Percentiles rank a stretch among this genome's conserved stretches.
Conservation (phyloP, 2,113 vertebrate genomes). For the Siphamia tubifer region DNA sequence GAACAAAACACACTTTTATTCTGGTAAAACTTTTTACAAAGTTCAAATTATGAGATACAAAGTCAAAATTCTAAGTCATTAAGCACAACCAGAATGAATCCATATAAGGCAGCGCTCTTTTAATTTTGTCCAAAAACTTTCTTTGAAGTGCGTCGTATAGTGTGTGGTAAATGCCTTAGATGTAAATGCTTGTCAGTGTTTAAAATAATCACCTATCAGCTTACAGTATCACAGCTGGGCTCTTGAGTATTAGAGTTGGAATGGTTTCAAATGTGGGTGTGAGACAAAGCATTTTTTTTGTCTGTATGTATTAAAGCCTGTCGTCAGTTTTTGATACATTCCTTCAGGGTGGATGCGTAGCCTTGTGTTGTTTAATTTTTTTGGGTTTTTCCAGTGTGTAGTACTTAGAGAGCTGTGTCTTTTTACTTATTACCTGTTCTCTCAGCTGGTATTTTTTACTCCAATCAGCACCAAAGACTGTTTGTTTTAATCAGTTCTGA, state of each 20-base stretch:
- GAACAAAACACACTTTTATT: too few relatives aligned
- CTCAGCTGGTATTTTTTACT: conserved; percentile 64
- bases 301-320: conserved; percentile 81
- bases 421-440: conserved; percentile 55
- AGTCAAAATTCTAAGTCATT: too few relatives aligned
- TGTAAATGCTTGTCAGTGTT: conserved; percentile 96
- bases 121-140: too few relatives aligned
- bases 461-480: conserved; percentile 98
- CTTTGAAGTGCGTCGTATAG: too few relatives aligned
- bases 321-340: conserved; percentile 98
- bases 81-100: too few relatives aligned
- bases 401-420: conserved; percentile 35
- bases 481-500: conserved; percentile 89
- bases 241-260: conserved; percentile 92
- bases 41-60: too few relatives aligned
- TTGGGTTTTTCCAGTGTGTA: conserved; percentile 52
- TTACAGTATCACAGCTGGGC: conserved; percentile 83
- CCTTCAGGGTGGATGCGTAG: conserved; percentile 93
- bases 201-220: conserved; percentile 71
- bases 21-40: too few relatives aligned
- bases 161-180: too few relatives aligned
- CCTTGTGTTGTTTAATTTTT: conserved; percentile 60
- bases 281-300: conserved; percentile 78
- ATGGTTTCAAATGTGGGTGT: conserved; percentile 84
- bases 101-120: too few relatives aligned